Conservation (phyloP, 2,797 vertebrate species). For the Helicolenus hilgendorfi region DNA sequence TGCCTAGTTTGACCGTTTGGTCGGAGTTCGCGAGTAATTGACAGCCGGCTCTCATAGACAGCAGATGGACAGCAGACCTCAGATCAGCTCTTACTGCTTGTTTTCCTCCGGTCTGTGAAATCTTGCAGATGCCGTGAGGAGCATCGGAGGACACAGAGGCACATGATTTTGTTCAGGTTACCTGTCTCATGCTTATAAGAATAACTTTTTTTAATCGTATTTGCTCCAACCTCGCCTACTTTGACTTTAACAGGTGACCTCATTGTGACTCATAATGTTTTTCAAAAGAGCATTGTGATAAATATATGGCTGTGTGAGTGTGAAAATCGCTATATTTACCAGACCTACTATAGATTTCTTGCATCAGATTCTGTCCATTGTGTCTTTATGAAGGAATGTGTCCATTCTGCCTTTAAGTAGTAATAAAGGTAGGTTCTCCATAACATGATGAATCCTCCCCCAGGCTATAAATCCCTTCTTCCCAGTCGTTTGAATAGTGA, state of each 20-base stretch:
- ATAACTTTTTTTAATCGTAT: too few relatives aligned
- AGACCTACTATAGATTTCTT: background rate
- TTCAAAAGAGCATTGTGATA: background rate
- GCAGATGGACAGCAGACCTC: too few relatives aligned
- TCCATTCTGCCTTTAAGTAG: slow-evolving; percentile 44
- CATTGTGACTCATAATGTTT: background rate
- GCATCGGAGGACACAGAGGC: too few relatives aligned
- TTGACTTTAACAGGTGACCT: background rate
- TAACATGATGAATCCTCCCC: slow-evolving; percentile 54
- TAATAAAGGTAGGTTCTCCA: slow-evolving; percentile 71
- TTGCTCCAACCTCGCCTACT: too few relatives aligned
- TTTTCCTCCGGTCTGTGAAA: too few relatives aligned
- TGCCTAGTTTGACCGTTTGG: too few relatives aligned
- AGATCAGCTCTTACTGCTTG: too few relatives aligned
- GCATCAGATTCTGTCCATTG: background rate
- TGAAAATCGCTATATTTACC: background rate
- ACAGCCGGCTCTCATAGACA: too few relatives aligned
- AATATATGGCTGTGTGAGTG: background rate
- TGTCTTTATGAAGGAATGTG: background rate
- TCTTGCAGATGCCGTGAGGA: too few relatives aligned
- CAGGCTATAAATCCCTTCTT: slow-evolving; percentile 58
- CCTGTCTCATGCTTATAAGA: too few relatives aligned
- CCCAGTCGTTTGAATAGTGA: slow-evolving; percentile 72
- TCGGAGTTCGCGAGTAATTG: too few relatives aligned
- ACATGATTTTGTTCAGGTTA: too few relatives aligned